Conservation (phyloP, 2,797 vertebrate genomes). For the Artibeus lituratus region DNA sequence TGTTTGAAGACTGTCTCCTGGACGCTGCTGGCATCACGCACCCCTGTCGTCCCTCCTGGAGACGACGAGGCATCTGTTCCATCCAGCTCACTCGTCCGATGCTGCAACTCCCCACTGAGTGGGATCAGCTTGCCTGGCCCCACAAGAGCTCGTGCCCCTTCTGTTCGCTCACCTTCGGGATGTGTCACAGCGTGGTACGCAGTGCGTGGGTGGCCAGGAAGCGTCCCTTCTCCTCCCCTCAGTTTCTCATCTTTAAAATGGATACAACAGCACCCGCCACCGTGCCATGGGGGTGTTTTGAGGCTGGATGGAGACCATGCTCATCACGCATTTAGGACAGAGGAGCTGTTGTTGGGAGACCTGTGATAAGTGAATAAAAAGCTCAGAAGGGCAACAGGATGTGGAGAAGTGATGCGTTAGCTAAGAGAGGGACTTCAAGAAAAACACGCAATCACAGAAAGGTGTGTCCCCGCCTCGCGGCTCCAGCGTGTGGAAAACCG, state of each 20-base stretch:
- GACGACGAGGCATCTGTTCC: not conserved
- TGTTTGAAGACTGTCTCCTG: fast-evolving
- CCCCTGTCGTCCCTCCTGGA: not conserved
- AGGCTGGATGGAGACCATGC: not conserved
- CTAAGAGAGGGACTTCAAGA: not conserved
- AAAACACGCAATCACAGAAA: not conserved
- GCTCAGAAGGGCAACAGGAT: not conserved
- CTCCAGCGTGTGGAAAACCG: not conserved
- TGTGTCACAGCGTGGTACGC: fast-evolving
- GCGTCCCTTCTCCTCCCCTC: not conserved
- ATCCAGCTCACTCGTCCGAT: not conserved
- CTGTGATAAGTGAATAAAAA: not conserved
- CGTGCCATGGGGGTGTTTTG: too few relatives aligned
- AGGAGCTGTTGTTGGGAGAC: not conserved
- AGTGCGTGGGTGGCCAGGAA: fast-evolving
- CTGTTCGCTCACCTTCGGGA: fast-evolving
- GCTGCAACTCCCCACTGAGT: not conserved
- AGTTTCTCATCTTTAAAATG: not conserved
- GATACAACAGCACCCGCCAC: too few relatives aligned
- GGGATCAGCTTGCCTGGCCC: not conserved
- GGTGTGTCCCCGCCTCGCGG: fast-evolving
- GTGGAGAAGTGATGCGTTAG: not conserved
- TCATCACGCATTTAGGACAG: not conserved
- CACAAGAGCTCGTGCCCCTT: fast-evolving
- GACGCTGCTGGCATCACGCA: fast-evolving